phyloP scores from a whole-genome alignment of 2,113 vertebrate genomes.

The Halcyon senegalensis region DNA sequence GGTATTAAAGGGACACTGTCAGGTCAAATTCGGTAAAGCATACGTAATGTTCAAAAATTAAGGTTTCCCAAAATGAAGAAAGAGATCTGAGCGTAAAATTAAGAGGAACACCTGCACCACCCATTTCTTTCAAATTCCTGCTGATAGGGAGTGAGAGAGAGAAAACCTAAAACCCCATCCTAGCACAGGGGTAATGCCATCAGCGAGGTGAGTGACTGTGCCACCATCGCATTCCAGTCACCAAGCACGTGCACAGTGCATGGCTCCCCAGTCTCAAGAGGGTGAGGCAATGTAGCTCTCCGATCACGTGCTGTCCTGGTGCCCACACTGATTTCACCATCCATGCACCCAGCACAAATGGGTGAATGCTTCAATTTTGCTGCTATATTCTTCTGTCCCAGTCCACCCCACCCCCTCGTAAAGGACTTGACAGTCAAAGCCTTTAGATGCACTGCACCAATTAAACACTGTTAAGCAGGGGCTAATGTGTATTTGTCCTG shows the following conservation, averaged over 20 bases:
- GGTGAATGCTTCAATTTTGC: rapidly evolving
- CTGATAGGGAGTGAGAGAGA: not conserved
- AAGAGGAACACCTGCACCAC: not conserved
- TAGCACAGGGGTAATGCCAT: not conserved
- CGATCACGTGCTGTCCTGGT: rapidly evolving
- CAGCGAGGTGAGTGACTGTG: rapidly evolving
- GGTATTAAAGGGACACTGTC: constrained; percentile 34
- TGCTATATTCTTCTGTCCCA: not conserved
- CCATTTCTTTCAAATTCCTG: not conserved
- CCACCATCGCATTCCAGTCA: rapidly evolving
- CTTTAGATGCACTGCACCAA: not conserved
- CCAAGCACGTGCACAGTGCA: rapidly evolving
- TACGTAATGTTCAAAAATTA: not conserved
- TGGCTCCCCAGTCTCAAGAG: not conserved
- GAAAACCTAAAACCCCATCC: not conserved
- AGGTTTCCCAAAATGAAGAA: not conserved
- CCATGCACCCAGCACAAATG: rapidly evolving
- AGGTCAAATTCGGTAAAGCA: not conserved
- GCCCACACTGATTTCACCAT: not conserved
- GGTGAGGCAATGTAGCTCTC: rapidly evolving
- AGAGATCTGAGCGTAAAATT: not conserved
- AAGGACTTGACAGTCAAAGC: not conserved
- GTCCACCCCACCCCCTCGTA: not conserved
- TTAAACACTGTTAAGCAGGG: not conserved
- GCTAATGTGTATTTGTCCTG: not conserved